Percentiles rank a stretch among this genome's conserved stretches.
These are phyloP conservation scores for Dryobotodes eremita DNA, from an alignment of 2,888 invertebrate species.

Conservation along the genomic window DNA sequence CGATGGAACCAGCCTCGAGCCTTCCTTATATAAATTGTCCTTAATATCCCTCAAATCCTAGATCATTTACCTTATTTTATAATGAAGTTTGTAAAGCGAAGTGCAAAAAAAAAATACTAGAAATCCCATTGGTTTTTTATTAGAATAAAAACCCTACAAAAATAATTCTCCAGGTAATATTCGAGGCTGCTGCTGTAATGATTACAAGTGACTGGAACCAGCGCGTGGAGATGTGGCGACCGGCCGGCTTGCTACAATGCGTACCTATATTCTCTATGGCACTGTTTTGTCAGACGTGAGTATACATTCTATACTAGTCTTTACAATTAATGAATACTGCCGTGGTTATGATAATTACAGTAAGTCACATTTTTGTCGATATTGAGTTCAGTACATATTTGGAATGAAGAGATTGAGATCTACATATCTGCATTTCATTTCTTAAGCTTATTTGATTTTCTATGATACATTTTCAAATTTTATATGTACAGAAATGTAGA, in stretches of 20 bases:
- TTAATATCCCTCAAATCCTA: neutral
- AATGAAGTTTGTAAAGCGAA: neutral
- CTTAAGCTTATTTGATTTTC: too few species aligned
- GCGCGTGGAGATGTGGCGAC: constrained; percentile 95
- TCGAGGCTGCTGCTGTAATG: constrained; percentile 94
- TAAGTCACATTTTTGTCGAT: too few species aligned
- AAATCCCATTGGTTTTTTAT: neutral
- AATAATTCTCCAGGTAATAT: constrained; percentile 92
- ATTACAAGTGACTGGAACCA: constrained; percentile 93
- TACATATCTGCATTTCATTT: too few species aligned
- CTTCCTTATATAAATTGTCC: neutral
- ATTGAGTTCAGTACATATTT: too few species aligned
- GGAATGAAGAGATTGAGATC: too few species aligned
- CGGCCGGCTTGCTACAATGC: constrained; percentile 96
- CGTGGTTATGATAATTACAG: too few species aligned
- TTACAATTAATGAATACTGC: too few species aligned
- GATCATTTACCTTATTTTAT: neutral
- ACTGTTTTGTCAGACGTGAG: constrained; percentile 98
- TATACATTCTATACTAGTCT: constrained; percentile 64
- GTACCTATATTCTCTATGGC: constrained; percentile 99
- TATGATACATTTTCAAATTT: too few species aligned
- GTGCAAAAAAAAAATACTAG: too few species aligned
- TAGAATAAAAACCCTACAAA: neutral
- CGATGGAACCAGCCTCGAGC: neutral
- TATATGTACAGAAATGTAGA: too few species aligned